Evolutionary conservation across 1,140 invertebrate species (phyloP), one percentile per base, ranked within the genome.

Genomic region (Cyphomyrmex costatus): DNA sequence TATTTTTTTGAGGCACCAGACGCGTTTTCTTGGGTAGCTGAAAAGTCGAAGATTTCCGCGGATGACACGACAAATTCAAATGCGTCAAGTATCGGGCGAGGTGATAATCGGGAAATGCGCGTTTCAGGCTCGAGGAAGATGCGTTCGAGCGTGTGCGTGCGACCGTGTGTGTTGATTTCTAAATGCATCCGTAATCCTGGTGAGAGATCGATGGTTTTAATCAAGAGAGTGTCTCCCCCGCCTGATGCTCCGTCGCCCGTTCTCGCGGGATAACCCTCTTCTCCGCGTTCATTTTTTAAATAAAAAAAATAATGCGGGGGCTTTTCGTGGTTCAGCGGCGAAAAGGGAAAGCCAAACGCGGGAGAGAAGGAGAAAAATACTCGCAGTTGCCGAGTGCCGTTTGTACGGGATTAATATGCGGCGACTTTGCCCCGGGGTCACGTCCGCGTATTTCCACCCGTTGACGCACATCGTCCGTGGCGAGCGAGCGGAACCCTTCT

Each of bases 181-280:
- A 86, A 89, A 88, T 89, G 88, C 73, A 79, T 77, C 86, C 88
- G 77, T 88, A 92, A 88, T 91, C 90, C 90, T 86, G 76, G 68
- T 63, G 88, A 88, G 91, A 88, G 90, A 93, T 93, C 90, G 89
- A 93, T 91, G 92, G 87, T 93, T 93, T 93, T 93, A 93, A 93
- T 93, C 92, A 93, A 85, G 91, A 92, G 93, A 92, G 92, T 92
- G 92, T 93, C 92, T 92, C 88, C 87, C 85, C 63, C 87, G 87
- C 83, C 91, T 86, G 89, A 76, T 84, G 85, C 90, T 36, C 14
- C 30, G 53, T 70, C 53, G 36, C 68, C 56, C 58, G 51, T 53
- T 60, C 36, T 91, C 86, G 80, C 71, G 89, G 76, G 86, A 83
- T 87, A 91, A 90, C 53, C 24, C 71, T 85, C 68, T 66, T 33